Evolutionary conservation across 2,797 vertebrate genomes (phyloP).

Genomic region (Salmo trutta): DNA sequence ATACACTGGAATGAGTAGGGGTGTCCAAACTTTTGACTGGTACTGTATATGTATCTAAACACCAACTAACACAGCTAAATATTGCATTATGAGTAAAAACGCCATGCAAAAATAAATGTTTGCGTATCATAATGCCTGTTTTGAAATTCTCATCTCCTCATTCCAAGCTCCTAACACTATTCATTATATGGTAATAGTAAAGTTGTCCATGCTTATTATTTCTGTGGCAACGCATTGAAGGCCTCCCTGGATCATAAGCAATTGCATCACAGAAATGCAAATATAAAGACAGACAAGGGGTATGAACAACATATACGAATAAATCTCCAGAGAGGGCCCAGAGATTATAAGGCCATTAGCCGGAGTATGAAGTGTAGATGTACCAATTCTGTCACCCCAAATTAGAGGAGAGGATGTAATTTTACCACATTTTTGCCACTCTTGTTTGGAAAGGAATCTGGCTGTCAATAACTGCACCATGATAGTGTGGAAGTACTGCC

Average conservation of each 20-base stretch:
- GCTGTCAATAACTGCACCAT: slow-evolving; percentile 78
- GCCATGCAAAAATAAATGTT: slow-evolving; percentile 11
- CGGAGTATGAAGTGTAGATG: slow-evolving; percentile 43
- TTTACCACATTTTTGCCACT: slow-evolving; percentile 48
- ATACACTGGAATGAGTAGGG: too few species aligned
- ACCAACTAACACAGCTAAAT: background rate
- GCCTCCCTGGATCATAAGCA: background rate
- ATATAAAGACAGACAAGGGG: slow-evolving; percentile 37
- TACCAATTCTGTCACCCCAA: slow-evolving; percentile 64
- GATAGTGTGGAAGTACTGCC: slow-evolving; percentile 80
- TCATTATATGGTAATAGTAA: slow-evolving; percentile 30
- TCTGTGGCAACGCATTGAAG: background rate
- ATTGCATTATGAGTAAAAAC: background rate
- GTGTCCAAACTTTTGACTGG: background rate
- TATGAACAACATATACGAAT: slow-evolving; percentile 58
- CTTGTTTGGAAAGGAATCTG: slow-evolving; percentile 71
- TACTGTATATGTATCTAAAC: background rate
- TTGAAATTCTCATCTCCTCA: slow-evolving; percentile 8
- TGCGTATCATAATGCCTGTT: slow-evolving; percentile 9
- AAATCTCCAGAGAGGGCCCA: slow-evolving; percentile 49
- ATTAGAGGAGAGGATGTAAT: slow-evolving; percentile 57
- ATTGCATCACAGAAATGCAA: slow-evolving; percentile 15
- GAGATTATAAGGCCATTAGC: slow-evolving; percentile 64
- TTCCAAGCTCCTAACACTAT: slow-evolving; percentile 11
- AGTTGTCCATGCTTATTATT: slow-evolving; percentile 22